Evolutionary conservation across 1,140 invertebrate genomes (phyloP).

Genomic region (Eurosta solidaginis): DNA sequence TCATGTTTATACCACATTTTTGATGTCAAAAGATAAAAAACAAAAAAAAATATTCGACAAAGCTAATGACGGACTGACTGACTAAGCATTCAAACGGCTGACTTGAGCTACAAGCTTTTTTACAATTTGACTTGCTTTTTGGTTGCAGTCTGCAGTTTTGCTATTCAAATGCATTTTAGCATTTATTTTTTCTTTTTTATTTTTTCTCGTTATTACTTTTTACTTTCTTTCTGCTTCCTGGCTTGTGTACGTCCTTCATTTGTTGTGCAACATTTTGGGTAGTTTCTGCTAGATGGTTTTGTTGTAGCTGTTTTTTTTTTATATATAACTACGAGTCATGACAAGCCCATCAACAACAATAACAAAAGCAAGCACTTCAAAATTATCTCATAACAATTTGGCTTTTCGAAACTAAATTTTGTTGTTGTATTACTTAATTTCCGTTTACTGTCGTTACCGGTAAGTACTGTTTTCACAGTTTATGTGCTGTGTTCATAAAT

Average conservation of each 20-base stretch:
- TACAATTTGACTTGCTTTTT: too few species aligned
- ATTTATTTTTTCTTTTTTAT: neutral
- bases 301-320: neutral
- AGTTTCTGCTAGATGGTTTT: too few species aligned
- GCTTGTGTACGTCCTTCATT: conserved; percentile 4
- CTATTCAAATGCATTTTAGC: neutral
- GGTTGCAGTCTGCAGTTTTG: neutral
- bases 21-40: too few species aligned
- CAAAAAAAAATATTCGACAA: too few species aligned
- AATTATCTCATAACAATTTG: neutral
- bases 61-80: too few species aligned
- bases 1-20: too few species aligned
- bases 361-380: too few species aligned
- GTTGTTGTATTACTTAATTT: neutral
- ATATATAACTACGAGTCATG: neutral
- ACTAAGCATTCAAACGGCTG: too few species aligned
- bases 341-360: neutral
- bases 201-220: neutral
- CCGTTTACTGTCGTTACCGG: neutral
- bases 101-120: too few species aligned
- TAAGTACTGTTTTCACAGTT: neutral
- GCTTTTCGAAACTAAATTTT: neutral
- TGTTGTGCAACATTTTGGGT: neutral
- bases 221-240: neutral
- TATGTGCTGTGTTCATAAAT: neutral